Conservation (phyloP, 2,113 vertebrate genomes). For the Rhynchomys soricoides region DNA sequence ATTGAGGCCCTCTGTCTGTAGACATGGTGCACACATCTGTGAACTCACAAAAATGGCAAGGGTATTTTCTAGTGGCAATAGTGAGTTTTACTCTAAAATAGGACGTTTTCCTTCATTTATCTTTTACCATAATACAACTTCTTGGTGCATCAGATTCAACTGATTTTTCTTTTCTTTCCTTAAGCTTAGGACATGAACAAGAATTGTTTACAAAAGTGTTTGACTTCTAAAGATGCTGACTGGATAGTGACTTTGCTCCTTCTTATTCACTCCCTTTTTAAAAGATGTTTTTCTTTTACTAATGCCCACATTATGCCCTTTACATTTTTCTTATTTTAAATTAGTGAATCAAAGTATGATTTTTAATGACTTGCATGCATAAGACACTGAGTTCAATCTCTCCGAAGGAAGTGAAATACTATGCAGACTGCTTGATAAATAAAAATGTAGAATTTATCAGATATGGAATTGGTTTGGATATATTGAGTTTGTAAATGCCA, state of each 20-base stretch:
- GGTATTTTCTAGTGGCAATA: not conserved
- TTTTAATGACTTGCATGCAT: not conserved
- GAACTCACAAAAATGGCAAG: not conserved
- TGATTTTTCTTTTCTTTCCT: not conserved
- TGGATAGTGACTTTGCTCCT: constrained; percentile 10
- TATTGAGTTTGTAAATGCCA: not conserved
- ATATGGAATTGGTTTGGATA: not conserved
- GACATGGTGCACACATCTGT: not conserved
- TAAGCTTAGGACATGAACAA: not conserved
- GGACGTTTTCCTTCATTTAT: not conserved
- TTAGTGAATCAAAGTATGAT: not conserved
- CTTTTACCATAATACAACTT: not conserved
- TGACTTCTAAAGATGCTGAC: not conserved
- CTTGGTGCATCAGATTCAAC: not conserved
- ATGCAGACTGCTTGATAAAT: not conserved
- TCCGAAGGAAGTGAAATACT: not conserved
- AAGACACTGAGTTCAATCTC: not conserved
- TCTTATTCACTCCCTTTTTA: constrained; percentile 22
- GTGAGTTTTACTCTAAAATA: not conserved
- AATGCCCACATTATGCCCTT: not conserved
- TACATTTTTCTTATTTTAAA: constrained; percentile 5
- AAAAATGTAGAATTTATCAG: not conserved
- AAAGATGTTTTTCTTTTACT: constrained; percentile 6
- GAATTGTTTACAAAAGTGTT: not conserved
- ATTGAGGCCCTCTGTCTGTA: not conserved